Evolutionary conservation across 2,888 invertebrate species (phyloP), one percentile per base, ranked within the genome.

Genomic region (Allacma fusca): DNA sequence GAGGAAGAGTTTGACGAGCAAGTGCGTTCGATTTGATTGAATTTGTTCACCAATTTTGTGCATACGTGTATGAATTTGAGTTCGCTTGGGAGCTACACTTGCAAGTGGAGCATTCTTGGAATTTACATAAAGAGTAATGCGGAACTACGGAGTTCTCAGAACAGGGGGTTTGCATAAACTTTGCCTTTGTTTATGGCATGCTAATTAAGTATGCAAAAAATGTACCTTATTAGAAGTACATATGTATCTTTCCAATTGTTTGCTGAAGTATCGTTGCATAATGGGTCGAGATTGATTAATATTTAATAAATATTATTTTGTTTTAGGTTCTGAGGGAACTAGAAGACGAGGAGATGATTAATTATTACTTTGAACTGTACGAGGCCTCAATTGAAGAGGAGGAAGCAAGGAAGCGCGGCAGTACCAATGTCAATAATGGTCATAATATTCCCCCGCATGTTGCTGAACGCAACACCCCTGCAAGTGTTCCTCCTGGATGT

Each of bases 1-100:
- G 93, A 95, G 85, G 96, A 96, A 85, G 95, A 95, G 85, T 95
- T 95, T 86, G 95, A 96, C 85, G 93, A 94, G 87, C 93, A 94
- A 90, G 95, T 94, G 87, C 83, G 76, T 79, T 69, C 34, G 23
- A 21, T 62, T 19, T 13, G 24, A 62, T 19, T 50, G 16, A 50
- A 50, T 50, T 13, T 50, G 5, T 50, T 50, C 50, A 34, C 9
- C 34, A 4, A 34, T 4, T 34, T 34, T 34, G 34, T 34, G 34
- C 34, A 34, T 34, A 34, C 34, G 9, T 34, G 9, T n/a, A 34
- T 4, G 34, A 34, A 7, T 7, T 34, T 34, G 9, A 34, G 34
- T 34, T 4, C 4, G 34, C 9, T 34, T 9, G 4, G 5, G 9
- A 34, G 34, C 34, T 34, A 9, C 34, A 7, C 9, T 34, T 34